Evolutionary conservation across 2,113 vertebrate genomes (phyloP).

Genomic region (Siphamia tubifer): DNA sequence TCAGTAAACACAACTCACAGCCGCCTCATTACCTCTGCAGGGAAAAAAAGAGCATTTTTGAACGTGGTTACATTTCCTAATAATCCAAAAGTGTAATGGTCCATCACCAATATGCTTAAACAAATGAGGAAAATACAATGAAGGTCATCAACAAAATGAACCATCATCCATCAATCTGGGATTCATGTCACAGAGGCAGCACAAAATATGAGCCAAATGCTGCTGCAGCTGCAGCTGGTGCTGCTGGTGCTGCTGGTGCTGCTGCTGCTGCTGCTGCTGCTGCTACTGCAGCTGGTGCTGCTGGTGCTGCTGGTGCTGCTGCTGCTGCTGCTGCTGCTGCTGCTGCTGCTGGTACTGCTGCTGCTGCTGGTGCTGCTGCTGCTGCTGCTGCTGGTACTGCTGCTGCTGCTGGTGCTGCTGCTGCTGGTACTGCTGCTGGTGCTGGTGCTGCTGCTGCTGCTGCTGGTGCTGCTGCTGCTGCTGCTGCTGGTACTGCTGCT

Average conservation of each 20-base stretch:
- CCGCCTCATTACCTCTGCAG: conserved; percentile 18
- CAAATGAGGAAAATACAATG: neutral
- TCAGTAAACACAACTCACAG: conserved; percentile 36
- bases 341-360: too few species aligned
- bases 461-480: too few species aligned
- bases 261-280: too few species aligned
- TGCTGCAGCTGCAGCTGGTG: neutral
- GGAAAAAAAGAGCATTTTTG: conserved; percentile 3
- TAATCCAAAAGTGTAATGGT: neutral
- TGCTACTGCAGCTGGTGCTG: too few species aligned
- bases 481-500: too few species aligned
- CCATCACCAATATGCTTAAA: neutral
- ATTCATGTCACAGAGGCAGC: neutral
- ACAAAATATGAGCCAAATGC: neutral
- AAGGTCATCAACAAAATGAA: neutral
- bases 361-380: too few species aligned
- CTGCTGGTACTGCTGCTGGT: too few species aligned
- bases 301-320: too few species aligned
- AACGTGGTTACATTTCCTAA: conserved; percentile 45
- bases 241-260: neutral
- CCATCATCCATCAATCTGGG: neutral
- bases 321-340: too few species aligned
- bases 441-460: too few species aligned
- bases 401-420: too few species aligned
- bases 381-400: too few species aligned